Base-by-base conservation (phyloP, 1,140 invertebrate genomes). In the Euura saliciscinereae region DNA sequence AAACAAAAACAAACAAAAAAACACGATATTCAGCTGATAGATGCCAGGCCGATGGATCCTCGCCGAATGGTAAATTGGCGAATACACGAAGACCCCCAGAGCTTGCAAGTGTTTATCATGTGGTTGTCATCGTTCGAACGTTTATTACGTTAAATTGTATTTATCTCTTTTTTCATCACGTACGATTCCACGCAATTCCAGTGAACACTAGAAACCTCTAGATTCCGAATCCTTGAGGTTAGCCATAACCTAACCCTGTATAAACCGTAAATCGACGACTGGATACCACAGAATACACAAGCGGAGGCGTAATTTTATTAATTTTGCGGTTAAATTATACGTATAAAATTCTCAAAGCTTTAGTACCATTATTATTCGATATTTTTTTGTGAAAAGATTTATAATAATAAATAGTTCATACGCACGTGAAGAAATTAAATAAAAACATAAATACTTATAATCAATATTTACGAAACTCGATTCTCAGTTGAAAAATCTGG, bases 21-120 rank as follows among this genome's bases (percentile, higher is more conserved):
- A 67, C 65, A 28, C 28, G 8, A 44, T 43, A 11, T 68, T 59
- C 6, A 59, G 67, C 44, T 64, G 45, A 68, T 66, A 44, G 59
- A 44, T 51, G 45, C n/a, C 66, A 71, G 70, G 45, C 65, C 28
- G 45, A 74, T 74, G 69, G 73, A 74, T 71, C 65, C 43, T 74
- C 66, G 42, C 68, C 69, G 10, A 74, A 74, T 74, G 69, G 69
- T 74, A 71, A 71, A 71, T 74, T 51, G 43, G 8, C 64, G 28
- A 28, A 28, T 28, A 28, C 28, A 28, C 28, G 1, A 42, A 69
- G 28, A 43, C 46, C 7, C 46, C 7, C 43, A 71, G 6, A 69
- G 10, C 43, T 44, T 6, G 10, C 13, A n/a, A 44, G 44, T n/a
- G 11, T 69, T 28, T 44, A n/a, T 8, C 4, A 0, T 8, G 2